Percentiles rank a stretch among this genome's conserved stretches.
phyloP scores from a whole-genome alignment of 1,140 invertebrate species.

The Cotesia typhae region DNA sequence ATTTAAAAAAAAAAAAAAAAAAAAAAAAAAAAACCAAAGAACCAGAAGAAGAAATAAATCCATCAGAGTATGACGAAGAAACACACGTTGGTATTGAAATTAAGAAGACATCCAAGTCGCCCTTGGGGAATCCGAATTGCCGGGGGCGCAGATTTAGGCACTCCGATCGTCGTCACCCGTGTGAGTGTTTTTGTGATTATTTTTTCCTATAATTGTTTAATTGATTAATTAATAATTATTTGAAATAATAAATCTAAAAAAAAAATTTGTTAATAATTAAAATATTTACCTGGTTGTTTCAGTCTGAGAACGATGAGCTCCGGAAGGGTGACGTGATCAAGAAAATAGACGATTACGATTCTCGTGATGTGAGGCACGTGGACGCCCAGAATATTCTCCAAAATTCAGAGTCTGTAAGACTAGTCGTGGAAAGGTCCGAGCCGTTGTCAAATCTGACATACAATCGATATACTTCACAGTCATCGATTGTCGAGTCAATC shows the following conservation, averaged over 20 bases:
- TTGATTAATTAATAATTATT: neutral
- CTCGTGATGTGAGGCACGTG: slow-evolving; percentile 84
- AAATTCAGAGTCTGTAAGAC: slow-evolving; percentile 73
- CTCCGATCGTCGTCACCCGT: slow-evolving; percentile 90
- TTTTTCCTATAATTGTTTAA: slow-evolving; percentile 8
- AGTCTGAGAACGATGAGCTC: slow-evolving; percentile 84
- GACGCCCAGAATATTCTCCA: slow-evolving; percentile 90
- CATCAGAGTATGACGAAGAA: slow-evolving; percentile 67
- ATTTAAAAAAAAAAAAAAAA: slow-evolving; percentile 14
- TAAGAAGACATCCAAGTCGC: slow-evolving; percentile 78
- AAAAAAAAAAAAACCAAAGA: slow-evolving; percentile 13
- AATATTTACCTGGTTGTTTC: slow-evolving; percentile 47
- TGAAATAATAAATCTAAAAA: neutral
- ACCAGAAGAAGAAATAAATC: neutral
- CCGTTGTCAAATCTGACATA: slow-evolving; percentile 38
- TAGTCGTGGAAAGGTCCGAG: slow-evolving; percentile 70
- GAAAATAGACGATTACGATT: slow-evolving; percentile 88
- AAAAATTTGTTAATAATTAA: slow-evolving; percentile 15
- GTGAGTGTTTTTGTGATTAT: slow-evolving; percentile 70
- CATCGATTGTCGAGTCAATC: slow-evolving; percentile 66
- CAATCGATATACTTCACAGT: slow-evolving; percentile 63
- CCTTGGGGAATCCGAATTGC: slow-evolving; percentile 93
- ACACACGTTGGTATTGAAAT: slow-evolving; percentile 77
- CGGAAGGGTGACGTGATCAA: slow-evolving; percentile 88
- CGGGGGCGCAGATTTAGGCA: slow-evolving; percentile 87